These are phyloP conservation scores for Drosophila setifemur DNA, from an alignment of 1,140 invertebrate genomes.

Conservation along the genomic window DNA sequence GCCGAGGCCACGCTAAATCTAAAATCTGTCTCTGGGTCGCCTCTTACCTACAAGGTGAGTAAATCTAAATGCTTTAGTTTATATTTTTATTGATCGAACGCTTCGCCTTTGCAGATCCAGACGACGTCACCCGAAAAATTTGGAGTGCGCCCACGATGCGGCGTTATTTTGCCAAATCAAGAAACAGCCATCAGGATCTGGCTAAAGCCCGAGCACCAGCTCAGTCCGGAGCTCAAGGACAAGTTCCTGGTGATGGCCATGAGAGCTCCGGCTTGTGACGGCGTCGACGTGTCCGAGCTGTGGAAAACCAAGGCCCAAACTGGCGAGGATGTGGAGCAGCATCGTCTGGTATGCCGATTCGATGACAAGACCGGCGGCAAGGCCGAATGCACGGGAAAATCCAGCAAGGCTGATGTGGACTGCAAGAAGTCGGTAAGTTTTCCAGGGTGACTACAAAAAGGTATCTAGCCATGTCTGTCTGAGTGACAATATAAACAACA, in stretches of 20 bases:
- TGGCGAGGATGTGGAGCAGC: slow-evolving; percentile 59
- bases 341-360: slow-evolving; percentile 62
- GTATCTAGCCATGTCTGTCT: too few relatives aligned
- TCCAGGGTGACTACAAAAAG: too few relatives aligned
- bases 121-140: slow-evolving; percentile 91
- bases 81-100: slow-evolving; percentile 31
- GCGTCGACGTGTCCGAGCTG: slow-evolving; percentile 44
- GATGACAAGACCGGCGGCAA: neutral
- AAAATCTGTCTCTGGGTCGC: slow-evolving; percentile 24
- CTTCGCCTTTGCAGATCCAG: slow-evolving; percentile 56
- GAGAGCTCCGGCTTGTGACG: neutral
- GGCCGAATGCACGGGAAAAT: neutral
- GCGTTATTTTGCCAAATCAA: slow-evolving; percentile 86
- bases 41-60: slow-evolving; percentile 64
- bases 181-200: slow-evolving; percentile 60
- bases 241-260: slow-evolving; percentile 80
- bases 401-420: neutral
- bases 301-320: slow-evolving; percentile 49
- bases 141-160: slow-evolving; percentile 92
- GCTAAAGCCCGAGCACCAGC: slow-evolving; percentile 61
- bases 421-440: neutral
- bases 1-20: slow-evolving; percentile 54
- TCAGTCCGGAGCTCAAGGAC: slow-evolving; percentile 58
- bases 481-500: too few relatives aligned
- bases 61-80: neutral